Conservation (phyloP, 2,888 invertebrate genomes). For the Cyclophora albipunctata region DNA sequence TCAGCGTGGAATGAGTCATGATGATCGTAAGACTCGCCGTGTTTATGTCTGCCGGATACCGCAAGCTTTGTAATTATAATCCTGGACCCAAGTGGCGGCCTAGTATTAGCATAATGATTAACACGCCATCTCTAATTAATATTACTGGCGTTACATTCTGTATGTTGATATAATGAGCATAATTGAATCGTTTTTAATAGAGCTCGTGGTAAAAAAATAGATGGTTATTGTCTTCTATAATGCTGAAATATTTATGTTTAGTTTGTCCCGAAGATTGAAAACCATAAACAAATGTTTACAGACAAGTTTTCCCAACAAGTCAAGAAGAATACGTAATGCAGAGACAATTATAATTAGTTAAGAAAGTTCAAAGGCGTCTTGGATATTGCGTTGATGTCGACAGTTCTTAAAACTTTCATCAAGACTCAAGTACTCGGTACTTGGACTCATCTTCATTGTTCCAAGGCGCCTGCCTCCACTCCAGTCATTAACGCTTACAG, state of each 20-base stretch:
- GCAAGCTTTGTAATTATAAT: conserved; percentile 19
- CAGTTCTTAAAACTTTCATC: conserved; percentile 40
- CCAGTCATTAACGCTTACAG: conserved; percentile 47
- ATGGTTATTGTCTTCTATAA: too few relatives aligned
- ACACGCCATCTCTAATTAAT: too few relatives aligned
- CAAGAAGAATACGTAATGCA: conserved; percentile 11
- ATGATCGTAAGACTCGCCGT: conserved; percentile 32
- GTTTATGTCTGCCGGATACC: conserved; percentile 46
- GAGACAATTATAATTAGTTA: conserved; percentile 19
- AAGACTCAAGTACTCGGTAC: conserved; percentile 33
- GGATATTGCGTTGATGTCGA: conserved; percentile 15
- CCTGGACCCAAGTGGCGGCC: conserved; percentile 11
- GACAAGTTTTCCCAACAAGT: too few relatives aligned
- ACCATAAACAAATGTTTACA: too few relatives aligned
- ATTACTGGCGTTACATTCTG: too few relatives aligned
- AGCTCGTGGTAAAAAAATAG: too few relatives aligned
- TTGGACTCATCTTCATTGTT: conserved; percentile 44
- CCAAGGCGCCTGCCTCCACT: conserved; percentile 37
- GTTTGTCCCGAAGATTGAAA: too few relatives aligned
- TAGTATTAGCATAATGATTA: neutral
- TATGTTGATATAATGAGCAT: too few relatives aligned
- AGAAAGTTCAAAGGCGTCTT: conserved; percentile 20
- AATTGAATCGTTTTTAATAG: too few relatives aligned
- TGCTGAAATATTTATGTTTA: too few relatives aligned
- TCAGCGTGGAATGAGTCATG: conserved; percentile 48